Conservation (phyloP, 2,113 vertebrate genomes). For the Petrocephalus microphthalmus region DNA sequence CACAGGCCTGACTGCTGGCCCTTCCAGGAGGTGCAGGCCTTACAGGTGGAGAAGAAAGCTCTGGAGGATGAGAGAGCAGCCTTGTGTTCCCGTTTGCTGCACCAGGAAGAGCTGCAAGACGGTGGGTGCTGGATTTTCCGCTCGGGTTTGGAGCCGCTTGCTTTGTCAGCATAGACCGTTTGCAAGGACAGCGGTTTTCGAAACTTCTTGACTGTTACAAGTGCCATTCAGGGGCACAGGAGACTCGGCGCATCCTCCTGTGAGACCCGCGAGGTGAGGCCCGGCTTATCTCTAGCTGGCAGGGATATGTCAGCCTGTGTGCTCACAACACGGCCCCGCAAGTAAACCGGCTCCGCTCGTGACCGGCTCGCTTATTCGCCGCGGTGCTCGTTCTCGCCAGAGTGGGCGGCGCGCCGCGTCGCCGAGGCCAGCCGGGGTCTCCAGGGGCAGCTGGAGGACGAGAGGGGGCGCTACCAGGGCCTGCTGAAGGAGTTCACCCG, state of each 20-base stretch:
- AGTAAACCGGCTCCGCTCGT: not conserved
- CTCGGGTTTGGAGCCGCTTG: not conserved
- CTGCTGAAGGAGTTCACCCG: constrained; percentile 62
- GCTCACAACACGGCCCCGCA: not conserved
- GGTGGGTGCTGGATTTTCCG: constrained; percentile 32
- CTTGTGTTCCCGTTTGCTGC: constrained; percentile 42
- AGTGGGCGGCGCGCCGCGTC: constrained; percentile 38
- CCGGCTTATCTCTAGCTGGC: not conserved
- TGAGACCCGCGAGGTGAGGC: not conserved
- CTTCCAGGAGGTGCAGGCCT: constrained; percentile 47
- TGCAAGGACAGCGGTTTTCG: not conserved
- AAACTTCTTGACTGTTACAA: not conserved
- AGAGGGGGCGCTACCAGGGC: constrained; percentile 58
- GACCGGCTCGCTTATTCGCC: not conserved
- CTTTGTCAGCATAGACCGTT: not conserved
- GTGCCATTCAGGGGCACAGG: not conserved
- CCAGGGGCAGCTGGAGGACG: constrained; percentile 61
- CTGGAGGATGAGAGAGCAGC: constrained; percentile 45
- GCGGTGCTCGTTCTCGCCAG: constrained; percentile 29
- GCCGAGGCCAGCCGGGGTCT: constrained; percentile 36
- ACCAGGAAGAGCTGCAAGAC: constrained; percentile 47
- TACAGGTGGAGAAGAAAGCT: constrained; percentile 48
- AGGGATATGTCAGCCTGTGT: not conserved
- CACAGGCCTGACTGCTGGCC: not conserved
- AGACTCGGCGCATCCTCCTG: not conserved